Evolutionary conservation across 1,140 invertebrate genomes (phyloP).

Genomic region (Drosophila quadrilineata): DNA sequence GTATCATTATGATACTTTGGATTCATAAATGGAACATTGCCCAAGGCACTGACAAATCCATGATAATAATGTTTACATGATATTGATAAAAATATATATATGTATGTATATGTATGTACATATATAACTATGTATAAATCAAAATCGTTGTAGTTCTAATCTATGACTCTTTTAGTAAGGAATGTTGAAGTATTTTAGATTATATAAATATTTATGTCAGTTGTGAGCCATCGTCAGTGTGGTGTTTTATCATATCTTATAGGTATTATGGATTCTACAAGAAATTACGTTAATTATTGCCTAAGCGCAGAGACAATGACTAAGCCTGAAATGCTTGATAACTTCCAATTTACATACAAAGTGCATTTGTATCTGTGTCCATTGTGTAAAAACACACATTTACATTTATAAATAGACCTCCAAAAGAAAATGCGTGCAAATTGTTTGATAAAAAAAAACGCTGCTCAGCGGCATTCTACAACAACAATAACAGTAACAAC

Average conservation of each 20-base stretch:
- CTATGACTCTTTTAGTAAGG: too few species aligned
- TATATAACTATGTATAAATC: too few species aligned
- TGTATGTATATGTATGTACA: background rate
- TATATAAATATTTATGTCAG: too few species aligned
- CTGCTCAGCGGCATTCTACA: slow-evolving; percentile 6
- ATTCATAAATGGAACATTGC: slow-evolving; percentile 5
- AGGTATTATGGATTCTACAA: too few species aligned
- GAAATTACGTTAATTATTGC: too few species aligned
- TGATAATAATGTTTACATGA: slow-evolving; percentile 12
- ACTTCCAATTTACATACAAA: too few species aligned
- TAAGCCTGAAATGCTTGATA: background rate
- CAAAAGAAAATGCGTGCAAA: slow-evolving; percentile 30
- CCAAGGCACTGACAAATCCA: background rate
- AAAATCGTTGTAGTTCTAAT: too few species aligned
- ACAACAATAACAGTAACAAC: background rate
- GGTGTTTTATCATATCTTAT: too few species aligned
- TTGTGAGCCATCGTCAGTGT: too few species aligned
- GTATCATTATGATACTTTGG: background rate
- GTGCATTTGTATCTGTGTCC: background rate
- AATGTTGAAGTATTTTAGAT: too few species aligned
- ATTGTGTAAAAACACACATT: slow-evolving; percentile 7
- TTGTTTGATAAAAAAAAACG: slow-evolving; percentile 31
- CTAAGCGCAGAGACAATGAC: background rate
- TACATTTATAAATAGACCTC: slow-evolving; percentile 21
- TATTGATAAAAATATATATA: slow-evolving; percentile 7